Evolutionary conservation across 2,113 vertebrate species (phyloP), one percentile per base, ranked within the genome.

Genomic region (Natator depressus): DNA sequence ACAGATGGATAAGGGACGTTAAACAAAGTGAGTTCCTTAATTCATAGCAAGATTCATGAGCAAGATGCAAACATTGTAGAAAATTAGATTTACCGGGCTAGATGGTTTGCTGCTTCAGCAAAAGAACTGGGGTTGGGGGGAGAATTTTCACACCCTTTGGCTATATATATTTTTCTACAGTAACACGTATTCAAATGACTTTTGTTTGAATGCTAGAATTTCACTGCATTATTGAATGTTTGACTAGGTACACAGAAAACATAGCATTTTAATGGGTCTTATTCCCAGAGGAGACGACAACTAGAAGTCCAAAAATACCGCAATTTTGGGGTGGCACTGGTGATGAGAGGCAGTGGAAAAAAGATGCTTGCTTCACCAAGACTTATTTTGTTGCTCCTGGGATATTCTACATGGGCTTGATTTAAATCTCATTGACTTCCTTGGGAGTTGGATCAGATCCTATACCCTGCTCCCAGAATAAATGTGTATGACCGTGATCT

Each of bases 131-230:
- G 14, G 49, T 35, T 27, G 55, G 55, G 10, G 55, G 84, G 84
- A 50, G 5, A 92, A 86, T 0, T 47, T 12, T 31, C 10, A 31
- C 27, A 54, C n/a, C 10, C 50, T 0, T 0, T 42, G 47, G 35
- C n/a, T 88, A 87, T 69, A 51, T 20, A 72, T 51, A 51, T 65
- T 65, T 65, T 65, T 16, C 14, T 65, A 31, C 31, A 65, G 14
- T 65, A 65, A 65, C 31, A 62, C 29, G 13, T 31, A 65, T 16
- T 35, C 62, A 65, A 65, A 35, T 65, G 3, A 65, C 62, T 65
- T 65, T 65, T 65, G 62, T 65, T 65, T 35, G 62, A 35, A 65
- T 65, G 31, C 62, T 65, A 65, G 31, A 35, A 65, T 65, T 65
- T 35, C 31, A 65, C 14, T n/a, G 31, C 62, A 35, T 17, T 35